These are phyloP conservation scores for Albula glossodonta DNA, from an alignment of 2,113 vertebrate genomes.

Conservation along the genomic window DNA sequence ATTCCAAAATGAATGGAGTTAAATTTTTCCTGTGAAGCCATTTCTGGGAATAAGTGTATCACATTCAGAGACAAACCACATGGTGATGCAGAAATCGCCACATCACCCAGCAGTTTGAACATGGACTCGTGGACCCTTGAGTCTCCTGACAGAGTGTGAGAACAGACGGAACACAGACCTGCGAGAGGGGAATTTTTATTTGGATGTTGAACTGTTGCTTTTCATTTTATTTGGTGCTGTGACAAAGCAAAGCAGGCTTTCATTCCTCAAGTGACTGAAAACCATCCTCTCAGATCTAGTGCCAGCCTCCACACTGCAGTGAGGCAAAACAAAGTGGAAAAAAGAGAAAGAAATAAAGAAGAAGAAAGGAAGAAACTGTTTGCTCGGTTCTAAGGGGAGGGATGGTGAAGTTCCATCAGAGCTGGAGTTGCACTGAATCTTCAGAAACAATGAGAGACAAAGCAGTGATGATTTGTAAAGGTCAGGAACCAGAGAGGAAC, in stretches of 20 bases:
- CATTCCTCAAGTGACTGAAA: slow-evolving; percentile 2
- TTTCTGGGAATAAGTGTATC: not conserved
- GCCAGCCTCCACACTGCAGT: slow-evolving; percentile 25
- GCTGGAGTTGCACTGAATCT: slow-evolving; percentile 1
- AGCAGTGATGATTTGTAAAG: slow-evolving; percentile 10
- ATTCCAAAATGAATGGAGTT: too few relatives aligned
- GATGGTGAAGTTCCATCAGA: slow-evolving; percentile 53
- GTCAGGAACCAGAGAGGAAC: not conserved
- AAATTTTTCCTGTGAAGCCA: too few relatives aligned
- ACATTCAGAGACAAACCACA: not conserved
- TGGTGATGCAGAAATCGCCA: not conserved
- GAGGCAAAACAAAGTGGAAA: slow-evolving; percentile 14
- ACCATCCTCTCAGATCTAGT: slow-evolving; percentile 24
- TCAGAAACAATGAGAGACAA: not conserved
- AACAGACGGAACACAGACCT: slow-evolving; percentile 8
- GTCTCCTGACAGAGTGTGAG: not conserved
- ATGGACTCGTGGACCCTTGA: not conserved
- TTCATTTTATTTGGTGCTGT: slow-evolving; percentile 31
- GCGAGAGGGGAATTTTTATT: slow-evolving; percentile 56
- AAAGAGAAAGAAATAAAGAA: not conserved
- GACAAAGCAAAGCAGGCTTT: slow-evolving; percentile 13
- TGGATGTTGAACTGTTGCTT: slow-evolving; percentile 69
- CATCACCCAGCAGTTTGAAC: not conserved
- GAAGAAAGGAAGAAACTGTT: not conserved
- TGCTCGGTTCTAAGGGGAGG: not conserved